phyloP scores from a whole-genome alignment of 2,888 invertebrate genomes.

The Diadegma fenestrale region DNA sequence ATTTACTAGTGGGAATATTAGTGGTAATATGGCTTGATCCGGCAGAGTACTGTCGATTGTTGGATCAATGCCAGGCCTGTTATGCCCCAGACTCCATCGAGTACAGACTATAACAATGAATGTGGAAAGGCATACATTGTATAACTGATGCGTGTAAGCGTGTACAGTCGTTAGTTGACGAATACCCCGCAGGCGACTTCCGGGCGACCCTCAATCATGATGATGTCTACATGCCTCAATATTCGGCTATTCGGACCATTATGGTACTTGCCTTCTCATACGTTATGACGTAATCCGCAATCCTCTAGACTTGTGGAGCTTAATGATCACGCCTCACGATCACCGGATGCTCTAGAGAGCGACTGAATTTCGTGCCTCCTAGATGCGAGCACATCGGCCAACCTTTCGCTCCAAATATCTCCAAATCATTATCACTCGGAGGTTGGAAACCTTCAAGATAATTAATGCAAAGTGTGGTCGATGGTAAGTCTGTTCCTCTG shows the following conservation, averaged over 20 bases:
- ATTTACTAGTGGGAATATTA: conserved; percentile 47
- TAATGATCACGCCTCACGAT: neutral
- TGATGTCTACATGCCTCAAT: neutral
- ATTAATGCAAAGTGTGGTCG: neutral
- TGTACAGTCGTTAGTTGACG: conserved; percentile 44
- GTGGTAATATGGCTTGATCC: conserved; percentile 53
- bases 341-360: neutral
- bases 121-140: conserved; percentile 15
- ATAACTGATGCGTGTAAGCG: conserved; percentile 7
- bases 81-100: conserved; percentile 21
- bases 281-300: neutral
- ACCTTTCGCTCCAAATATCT: too few species aligned
- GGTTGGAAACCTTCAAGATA: too few species aligned
- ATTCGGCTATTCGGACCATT: neutral
- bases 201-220: conserved; percentile 23
- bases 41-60: conserved; percentile 51
- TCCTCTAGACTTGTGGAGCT: neutral
- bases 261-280: neutral
- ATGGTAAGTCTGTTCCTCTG: neutral
- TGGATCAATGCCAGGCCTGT: conserved; percentile 58
- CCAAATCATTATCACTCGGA: neutral
- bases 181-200: conserved; percentile 40
- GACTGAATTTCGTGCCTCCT: neutral
- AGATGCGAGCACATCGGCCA: neutral
- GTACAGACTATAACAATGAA: conserved; percentile 27